A percentile compares a stretch with the other conserved stretches of the same genome.
phyloP scores from a whole-genome alignment of 1,140 invertebrate genomes.

The Drosophila baimaii region DNA sequence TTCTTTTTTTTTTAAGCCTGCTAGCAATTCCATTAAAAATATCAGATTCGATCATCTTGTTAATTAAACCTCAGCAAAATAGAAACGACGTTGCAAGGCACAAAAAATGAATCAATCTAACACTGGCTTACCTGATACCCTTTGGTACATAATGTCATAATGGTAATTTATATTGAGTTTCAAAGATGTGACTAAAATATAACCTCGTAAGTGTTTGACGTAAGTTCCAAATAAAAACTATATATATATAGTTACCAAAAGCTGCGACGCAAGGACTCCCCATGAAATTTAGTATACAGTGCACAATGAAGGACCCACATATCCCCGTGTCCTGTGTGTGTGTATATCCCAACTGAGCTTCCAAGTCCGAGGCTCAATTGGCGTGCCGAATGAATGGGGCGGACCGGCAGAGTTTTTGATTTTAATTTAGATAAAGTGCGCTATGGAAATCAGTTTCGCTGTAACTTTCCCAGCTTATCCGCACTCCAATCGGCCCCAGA shows the following conservation, averaged over 20 bases:
- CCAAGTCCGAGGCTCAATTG: slow-evolving; percentile 32
- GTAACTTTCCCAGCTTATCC: slow-evolving; percentile 69
- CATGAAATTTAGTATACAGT: not conserved
- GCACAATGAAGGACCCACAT: slow-evolving; percentile 3
- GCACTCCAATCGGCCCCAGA: slow-evolving; percentile 61
- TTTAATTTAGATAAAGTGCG: slow-evolving; percentile 81
- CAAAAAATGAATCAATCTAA: too few relatives aligned
- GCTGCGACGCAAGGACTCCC: not conserved
- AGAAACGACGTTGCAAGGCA: not conserved
- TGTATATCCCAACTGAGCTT: not conserved
- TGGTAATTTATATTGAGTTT: too few relatives aligned
- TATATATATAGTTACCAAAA: not conserved
- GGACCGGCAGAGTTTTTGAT: slow-evolving; percentile 62
- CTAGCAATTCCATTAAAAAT: slow-evolving; percentile 26
- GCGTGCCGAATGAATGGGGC: slow-evolving; percentile 45
- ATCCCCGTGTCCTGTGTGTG: slow-evolving; percentile 3
- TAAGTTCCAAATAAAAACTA: too few relatives aligned
- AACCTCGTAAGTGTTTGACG: too few relatives aligned
- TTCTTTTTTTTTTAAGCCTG: not conserved
- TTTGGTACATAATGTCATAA: not conserved
- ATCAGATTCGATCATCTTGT: slow-evolving; percentile 41
- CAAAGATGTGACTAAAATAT: too few relatives aligned
- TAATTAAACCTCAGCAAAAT: slow-evolving; percentile 36
- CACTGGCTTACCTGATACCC: not conserved
- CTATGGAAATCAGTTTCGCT: slow-evolving; percentile 75